Conservation (phyloP, 2,113 vertebrate genomes). For the Laticauda colubrina region DNA sequence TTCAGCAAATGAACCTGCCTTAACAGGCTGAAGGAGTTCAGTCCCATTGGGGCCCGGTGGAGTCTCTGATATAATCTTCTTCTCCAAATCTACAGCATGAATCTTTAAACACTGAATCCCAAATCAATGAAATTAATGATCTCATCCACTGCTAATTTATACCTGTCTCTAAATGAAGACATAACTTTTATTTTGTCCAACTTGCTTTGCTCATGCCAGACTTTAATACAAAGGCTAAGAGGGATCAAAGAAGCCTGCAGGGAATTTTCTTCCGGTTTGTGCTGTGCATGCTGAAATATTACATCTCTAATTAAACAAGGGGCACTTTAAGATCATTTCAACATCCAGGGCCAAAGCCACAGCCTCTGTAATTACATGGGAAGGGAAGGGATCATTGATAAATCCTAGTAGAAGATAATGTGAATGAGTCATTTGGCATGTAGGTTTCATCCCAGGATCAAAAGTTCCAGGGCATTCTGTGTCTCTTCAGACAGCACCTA, state of each 20-base stretch:
- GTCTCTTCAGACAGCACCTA: not conserved
- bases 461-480: not conserved
- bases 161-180: conserved; percentile 34
- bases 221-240: conserved; percentile 14
- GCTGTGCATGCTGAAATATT: not conserved
- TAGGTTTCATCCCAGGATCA: not conserved
- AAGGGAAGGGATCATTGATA: not conserved
- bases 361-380: not conserved
- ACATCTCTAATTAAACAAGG: conserved; percentile 1
- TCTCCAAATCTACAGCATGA: conserved; percentile 27
- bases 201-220: conserved; percentile 9
- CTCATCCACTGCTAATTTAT: conserved; percentile 33
- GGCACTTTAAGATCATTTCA: not conserved
- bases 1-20: conserved; percentile 18
- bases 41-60: not conserved
- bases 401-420: not conserved
- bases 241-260: not conserved
- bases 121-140: conserved; percentile 45
- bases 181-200: conserved; percentile 40
- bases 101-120: conserved; percentile 31
- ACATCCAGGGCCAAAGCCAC: not conserved
- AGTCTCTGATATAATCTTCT: conserved; percentile 28
- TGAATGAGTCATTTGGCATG: not conserved
- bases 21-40: conserved; percentile 5
- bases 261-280: not conserved